Evolutionary conservation across 1,140 invertebrate genomes (phyloP).

Genomic region (Trinorchestia longiramus): DNA sequence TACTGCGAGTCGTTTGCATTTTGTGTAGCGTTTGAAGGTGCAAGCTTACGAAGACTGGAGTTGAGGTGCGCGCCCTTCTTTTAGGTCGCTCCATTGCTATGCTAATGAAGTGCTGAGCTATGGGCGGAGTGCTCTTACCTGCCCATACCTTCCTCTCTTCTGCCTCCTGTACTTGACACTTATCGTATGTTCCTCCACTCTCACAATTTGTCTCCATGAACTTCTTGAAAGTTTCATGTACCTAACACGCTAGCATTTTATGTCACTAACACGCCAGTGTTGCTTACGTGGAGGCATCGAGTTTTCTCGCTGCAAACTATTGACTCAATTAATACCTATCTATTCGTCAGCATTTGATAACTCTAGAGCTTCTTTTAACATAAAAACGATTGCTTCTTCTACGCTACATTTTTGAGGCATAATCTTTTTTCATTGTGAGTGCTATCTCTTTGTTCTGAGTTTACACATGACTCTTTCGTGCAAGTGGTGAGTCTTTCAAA

Average conservation of each 20-base stretch:
- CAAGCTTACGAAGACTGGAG: neutral
- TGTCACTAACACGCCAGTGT: neutral
- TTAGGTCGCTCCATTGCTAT: conserved; percentile 26
- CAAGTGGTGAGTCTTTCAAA: neutral
- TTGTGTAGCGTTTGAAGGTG: neutral
- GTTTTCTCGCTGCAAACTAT: neutral
- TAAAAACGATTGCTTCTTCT: too few relatives aligned
- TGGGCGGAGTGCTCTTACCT: conserved; percentile 14
- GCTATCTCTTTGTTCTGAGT: neutral
- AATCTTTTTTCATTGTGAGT: neutral
- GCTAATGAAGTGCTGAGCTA: conserved; percentile 35
- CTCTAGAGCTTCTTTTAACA: neutral
- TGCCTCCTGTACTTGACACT: neutral
- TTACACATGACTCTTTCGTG: neutral
- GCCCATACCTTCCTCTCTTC: neutral
- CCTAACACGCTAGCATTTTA: neutral
- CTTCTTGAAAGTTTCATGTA: neutral
- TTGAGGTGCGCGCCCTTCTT: neutral
- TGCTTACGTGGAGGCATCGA: neutral
- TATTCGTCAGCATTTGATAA: neutral
- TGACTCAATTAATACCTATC: neutral
- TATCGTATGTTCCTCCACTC: neutral
- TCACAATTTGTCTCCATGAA: neutral
- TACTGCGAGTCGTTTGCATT: neutral
- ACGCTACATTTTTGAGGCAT: too few relatives aligned